Conservation (phyloP, 2,113 vertebrate genomes). For the Chlorodrepanis virens region DNA sequence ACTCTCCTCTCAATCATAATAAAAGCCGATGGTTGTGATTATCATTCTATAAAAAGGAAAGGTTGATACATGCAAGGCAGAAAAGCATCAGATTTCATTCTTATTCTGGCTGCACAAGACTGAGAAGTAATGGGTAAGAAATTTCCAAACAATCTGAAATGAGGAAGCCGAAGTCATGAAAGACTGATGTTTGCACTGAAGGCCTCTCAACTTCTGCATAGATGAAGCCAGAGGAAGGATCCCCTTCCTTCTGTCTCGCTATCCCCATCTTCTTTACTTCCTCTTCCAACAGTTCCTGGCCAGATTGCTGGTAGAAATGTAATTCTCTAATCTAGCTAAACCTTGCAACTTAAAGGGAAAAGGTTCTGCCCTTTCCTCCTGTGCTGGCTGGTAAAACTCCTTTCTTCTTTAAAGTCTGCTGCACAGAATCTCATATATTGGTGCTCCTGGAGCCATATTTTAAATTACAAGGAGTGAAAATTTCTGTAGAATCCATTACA, state of each 20-base stretch:
- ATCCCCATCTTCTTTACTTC: background rate
- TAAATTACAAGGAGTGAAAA: conserved; percentile 44
- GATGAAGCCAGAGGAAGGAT: background rate
- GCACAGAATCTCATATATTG: background rate
- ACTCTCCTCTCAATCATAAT: background rate
- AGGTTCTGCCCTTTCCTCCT: background rate
- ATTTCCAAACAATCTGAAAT: background rate
- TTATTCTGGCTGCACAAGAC: background rate
- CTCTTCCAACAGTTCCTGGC: background rate
- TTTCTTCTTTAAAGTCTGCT: background rate
- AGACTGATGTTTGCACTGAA: background rate
- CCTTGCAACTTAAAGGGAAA: background rate
- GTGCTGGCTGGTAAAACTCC: background rate
- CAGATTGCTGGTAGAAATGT: background rate
- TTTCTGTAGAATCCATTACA: conserved; percentile 42
- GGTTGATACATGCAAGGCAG: background rate
- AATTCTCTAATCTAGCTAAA: background rate
- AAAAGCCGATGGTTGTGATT: background rate
- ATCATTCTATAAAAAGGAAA: background rate
- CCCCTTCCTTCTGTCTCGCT: background rate
- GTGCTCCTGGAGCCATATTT: background rate
- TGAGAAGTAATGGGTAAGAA: background rate
- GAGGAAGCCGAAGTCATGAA: background rate
- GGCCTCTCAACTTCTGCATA: background rate
- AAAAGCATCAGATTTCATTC: background rate